Conservation (phyloP, 2,888 invertebrate species). For the Atrina japonica region DNA sequence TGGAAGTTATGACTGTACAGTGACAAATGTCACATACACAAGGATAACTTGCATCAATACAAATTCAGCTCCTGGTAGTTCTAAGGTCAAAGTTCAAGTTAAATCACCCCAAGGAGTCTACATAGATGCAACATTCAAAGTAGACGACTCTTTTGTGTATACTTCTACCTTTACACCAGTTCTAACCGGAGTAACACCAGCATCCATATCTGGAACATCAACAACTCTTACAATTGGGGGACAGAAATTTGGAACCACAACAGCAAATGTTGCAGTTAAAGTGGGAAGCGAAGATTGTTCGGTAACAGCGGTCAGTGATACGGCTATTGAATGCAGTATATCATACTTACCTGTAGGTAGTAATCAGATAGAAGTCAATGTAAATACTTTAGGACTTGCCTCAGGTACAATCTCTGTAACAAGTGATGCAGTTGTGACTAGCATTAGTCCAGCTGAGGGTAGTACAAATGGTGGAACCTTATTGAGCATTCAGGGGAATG, state of each 20-base stretch:
- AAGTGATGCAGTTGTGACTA: constrained; percentile 50
- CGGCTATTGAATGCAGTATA: constrained; percentile 55
- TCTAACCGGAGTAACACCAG: constrained; percentile 49
- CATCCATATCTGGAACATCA: constrained; percentile 45
- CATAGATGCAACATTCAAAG: constrained; percentile 51
- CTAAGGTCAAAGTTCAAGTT: constrained; percentile 36
- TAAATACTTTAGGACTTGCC: constrained; percentile 44
- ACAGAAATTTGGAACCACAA: constrained; percentile 45
- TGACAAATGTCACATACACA: constrained; percentile 55
- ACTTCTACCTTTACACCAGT: constrained; percentile 51
- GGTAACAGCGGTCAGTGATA: constrained; percentile 49
- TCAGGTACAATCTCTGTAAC: constrained; percentile 45
- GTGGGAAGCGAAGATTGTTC: constrained; percentile 65
- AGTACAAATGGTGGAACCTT: constrained; percentile 60
- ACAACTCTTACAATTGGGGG: constrained; percentile 58
- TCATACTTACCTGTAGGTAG: constrained; percentile 59
- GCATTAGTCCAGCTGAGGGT: constrained; percentile 55
- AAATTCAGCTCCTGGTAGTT: constrained; percentile 32
- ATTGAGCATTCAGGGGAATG: constrained; percentile 58
- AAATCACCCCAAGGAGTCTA: constrained; percentile 38
- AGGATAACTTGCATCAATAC: constrained; percentile 52
- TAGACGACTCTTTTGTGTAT: constrained; percentile 53
- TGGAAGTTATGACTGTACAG: constrained; percentile 52
- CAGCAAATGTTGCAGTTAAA: constrained; percentile 50
- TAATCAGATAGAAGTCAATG: constrained; percentile 53